phyloP scores from a whole-genome alignment of 2,113 vertebrate genomes.

The Phoenicopterus ruber region DNA sequence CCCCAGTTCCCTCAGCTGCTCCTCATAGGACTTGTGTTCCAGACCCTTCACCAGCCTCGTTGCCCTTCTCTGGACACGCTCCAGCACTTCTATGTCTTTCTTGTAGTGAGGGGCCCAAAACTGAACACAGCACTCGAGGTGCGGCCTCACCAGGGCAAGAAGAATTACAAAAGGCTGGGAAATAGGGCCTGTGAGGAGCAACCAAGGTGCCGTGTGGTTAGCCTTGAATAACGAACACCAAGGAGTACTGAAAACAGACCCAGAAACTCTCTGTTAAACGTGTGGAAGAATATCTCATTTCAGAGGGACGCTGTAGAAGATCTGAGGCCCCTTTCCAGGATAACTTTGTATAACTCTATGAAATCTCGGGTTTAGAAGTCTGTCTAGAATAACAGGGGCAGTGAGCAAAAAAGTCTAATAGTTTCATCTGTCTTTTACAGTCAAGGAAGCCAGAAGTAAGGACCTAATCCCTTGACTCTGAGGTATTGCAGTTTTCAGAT shows the following conservation, averaged over 20 bases:
- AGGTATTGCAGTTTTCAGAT: not conserved
- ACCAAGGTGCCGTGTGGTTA: not conserved
- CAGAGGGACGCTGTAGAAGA: not conserved
- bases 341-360: not conserved
- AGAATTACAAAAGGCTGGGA: not conserved
- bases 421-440: not conserved
- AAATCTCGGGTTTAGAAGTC: not conserved
- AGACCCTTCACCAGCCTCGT: too few relatives aligned
- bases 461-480: not conserved
- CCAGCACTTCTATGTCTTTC: too few relatives aligned
- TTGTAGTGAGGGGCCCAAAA: too few relatives aligned
- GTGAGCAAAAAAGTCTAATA: not conserved
- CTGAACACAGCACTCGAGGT: too few relatives aligned
- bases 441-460: not conserved
- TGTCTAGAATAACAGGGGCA: not conserved
- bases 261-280: not conserved
- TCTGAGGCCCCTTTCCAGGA: not conserved
- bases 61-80: too few relatives aligned
- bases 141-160: too few relatives aligned
- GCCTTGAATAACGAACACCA: not conserved
- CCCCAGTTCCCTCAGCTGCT: too few relatives aligned
- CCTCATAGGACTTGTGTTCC: too few relatives aligned
- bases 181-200: not conserved
- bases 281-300: not conserved
- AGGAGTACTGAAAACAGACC: not conserved